These are phyloP conservation scores for Lepidothrix coronata DNA, from an alignment of 2,113 vertebrate genomes.

Conservation along the genomic window DNA sequence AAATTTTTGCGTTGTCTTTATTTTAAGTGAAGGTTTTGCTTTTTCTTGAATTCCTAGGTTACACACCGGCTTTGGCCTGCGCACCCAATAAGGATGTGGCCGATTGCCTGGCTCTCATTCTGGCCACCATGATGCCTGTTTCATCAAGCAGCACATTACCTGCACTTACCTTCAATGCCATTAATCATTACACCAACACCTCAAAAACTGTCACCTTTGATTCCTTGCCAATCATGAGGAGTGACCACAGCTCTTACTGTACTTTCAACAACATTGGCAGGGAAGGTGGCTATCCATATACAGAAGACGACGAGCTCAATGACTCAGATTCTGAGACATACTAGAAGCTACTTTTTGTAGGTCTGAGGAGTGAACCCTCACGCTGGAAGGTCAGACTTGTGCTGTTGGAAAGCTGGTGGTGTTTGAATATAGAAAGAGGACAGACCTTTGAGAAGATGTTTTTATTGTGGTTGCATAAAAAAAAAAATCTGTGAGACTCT, in stretches of 20 bases:
- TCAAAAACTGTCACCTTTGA: constrained; percentile 95
- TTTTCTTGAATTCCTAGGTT: constrained; percentile 75
- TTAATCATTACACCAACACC: constrained; percentile 94
- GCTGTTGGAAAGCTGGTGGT: constrained; percentile 29
- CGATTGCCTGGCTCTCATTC: constrained; percentile 95
- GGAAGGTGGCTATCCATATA: constrained; percentile 86
- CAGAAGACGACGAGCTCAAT: constrained; percentile 92
- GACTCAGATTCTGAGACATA: constrained; percentile 99
- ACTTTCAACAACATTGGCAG: constrained; percentile 94
- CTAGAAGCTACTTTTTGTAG: constrained; percentile 71
- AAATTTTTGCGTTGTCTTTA: background rate
- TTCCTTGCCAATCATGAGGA: constrained; percentile 86
- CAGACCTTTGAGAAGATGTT: constrained; percentile 58
- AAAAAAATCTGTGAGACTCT: constrained; percentile 50
- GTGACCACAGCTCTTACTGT: constrained; percentile 90
- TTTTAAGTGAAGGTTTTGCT: background rate
- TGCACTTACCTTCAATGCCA: constrained; percentile 88
- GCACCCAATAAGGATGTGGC: constrained; percentile 98
- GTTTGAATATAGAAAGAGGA: constrained; percentile 21
- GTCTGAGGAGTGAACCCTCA: background rate
- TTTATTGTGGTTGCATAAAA: constrained; percentile 31
- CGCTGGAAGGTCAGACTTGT: constrained; percentile 45
- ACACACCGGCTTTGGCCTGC: constrained; percentile 96
- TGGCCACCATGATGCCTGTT: constrained; percentile 98
- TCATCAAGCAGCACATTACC: constrained; percentile 86